These are phyloP conservation scores for Shinisaurus crocodilurus DNA, from an alignment of 2,113 vertebrate genomes.

Conservation along the genomic window DNA sequence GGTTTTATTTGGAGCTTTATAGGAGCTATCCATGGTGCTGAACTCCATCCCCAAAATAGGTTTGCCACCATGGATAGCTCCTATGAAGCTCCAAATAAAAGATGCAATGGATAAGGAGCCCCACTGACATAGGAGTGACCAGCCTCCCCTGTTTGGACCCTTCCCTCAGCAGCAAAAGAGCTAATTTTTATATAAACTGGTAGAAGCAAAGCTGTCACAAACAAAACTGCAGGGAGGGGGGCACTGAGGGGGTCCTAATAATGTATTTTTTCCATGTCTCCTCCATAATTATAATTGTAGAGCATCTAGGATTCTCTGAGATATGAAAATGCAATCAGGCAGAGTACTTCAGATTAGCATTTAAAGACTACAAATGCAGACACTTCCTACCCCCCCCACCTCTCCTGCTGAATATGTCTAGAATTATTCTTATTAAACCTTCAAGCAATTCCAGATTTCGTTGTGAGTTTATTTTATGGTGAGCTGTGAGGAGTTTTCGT, in stretches of 20 bases:
- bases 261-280: conserved; percentile 6
- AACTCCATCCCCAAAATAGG: too few species aligned
- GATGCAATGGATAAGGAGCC: too few species aligned
- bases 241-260: conserved; percentile 22
- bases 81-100: too few species aligned
- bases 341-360: conserved; percentile 47
- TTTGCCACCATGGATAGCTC: too few species aligned
- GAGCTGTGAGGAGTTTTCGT: background rate
- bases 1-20: too few species aligned
- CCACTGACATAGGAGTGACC: too few species aligned
- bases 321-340: conserved; percentile 45
- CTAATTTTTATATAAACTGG: conserved; percentile 26
- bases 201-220: conserved; percentile 7
- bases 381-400: background rate
- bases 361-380: conserved; percentile 41
- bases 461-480: conserved; percentile 18
- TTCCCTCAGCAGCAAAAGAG: background rate
- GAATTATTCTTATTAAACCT: conserved; percentile 36
- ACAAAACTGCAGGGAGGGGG: background rate
- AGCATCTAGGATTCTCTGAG: conserved; percentile 47
- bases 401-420: background rate
- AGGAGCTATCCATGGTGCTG: too few species aligned
- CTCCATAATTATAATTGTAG: conserved; percentile 54
- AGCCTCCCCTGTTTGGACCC: too few species aligned
- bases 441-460: conserved; percentile 37